Conservation (phyloP, 2,113 vertebrate genomes). For the Corynorhinus townsendii region DNA sequence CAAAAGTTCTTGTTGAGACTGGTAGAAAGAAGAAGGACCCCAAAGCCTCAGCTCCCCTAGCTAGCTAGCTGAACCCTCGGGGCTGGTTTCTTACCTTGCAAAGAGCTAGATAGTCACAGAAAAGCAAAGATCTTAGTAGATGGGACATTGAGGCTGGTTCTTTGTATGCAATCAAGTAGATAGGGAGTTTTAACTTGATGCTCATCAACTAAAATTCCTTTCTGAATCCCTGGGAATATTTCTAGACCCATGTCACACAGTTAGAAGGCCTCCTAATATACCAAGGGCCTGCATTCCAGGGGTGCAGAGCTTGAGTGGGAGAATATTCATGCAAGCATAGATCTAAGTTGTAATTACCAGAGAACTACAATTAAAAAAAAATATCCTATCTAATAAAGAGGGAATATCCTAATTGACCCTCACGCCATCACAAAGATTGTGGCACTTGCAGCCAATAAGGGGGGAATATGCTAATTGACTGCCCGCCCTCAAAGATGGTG, state of each 20-base stretch:
- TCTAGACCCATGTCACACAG: background rate
- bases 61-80: background rate
- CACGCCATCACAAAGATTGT: too few species aligned
- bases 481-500: too few species aligned
- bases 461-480: too few species aligned
- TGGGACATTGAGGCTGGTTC: background rate
- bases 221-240: background rate
- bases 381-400: too few species aligned
- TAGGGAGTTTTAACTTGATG: background rate
- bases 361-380: background rate
- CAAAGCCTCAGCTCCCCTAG: background rate
- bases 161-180: background rate
- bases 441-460: too few species aligned
- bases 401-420: too few species aligned
- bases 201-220: background rate
- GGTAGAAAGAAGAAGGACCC: background rate
- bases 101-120: background rate
- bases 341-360: background rate
- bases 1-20: background rate
- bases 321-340: background rate
- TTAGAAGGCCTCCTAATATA: background rate
- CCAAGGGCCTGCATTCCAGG: background rate
- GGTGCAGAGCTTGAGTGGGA: background rate
- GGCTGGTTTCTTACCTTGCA: background rate
- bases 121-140: background rate